Base-by-base conservation (phyloP, 2,113 vertebrate species). In the Podarcis muralis region DNA sequence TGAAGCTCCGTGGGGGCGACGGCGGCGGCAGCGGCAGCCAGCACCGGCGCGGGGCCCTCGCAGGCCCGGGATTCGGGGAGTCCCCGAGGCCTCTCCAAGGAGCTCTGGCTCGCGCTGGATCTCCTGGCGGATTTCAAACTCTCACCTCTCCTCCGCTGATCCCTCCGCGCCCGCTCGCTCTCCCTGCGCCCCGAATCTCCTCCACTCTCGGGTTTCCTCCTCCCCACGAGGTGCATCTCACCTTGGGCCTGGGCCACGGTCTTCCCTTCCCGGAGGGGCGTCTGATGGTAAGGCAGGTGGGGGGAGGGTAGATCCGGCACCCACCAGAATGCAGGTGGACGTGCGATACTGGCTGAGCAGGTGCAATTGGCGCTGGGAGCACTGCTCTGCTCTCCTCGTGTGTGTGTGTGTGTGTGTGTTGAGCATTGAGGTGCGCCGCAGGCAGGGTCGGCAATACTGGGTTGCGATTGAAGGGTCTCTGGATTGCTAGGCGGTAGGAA, bases 191-290 rank as follows among this genome's bases (percentile, higher is more conserved):
- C 53, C 18, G 27, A 37, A 62, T 11, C 32, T 37, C 12, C 84
- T 75, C 57, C n/a, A 69, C 37, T 18, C 71, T 62, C 30, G 23
- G 32, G 12, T 23, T 18, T 40, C 65, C 3, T 37, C 23, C 35
- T 23, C 35, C 59, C 53, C 35, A 30, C 72, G 1, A 43, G 43
- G 53, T 53, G 13, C 72, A 20, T 40, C 9, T 68, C 81, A 35
- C 72, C 72, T 66, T 83, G 81, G 87, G 87, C 87, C 87, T 83
- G 80, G 32, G 35, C 69, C 71, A 32, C 32, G 27, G 81, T 32
- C 53, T 69, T 75, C 66, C 25, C 68, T 48, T 30, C 79, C 53
- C 1, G 30, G 68, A 48, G 23, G 80, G 71, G 80, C 71, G 57
- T 32, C 53, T 66, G 80, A 18, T 18, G 71, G 87, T 16, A 65